Base-by-base conservation (phyloP, 1,140 invertebrate genomes). In the Antheraea mylitta region DNA sequence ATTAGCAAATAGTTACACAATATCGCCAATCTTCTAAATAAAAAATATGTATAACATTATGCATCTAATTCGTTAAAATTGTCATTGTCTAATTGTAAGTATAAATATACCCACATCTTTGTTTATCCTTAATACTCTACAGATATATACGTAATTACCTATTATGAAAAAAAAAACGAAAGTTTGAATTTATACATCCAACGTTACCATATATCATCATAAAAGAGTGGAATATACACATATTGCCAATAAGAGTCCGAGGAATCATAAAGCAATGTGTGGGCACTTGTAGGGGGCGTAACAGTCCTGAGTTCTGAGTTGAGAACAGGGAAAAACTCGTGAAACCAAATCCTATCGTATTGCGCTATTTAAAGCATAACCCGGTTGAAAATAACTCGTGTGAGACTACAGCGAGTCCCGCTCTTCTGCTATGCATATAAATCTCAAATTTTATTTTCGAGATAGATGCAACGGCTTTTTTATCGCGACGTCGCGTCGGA, bases 341-440 rank as follows among this genome's bases (percentile, higher is more conserved):
- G 90, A 92, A 92, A 92, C 90, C 83, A 87, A 90, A 90, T 90
- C 82, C 90, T 90, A 92, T 90, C 87, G 88, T 90, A 90, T 90
- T 90, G 83, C 77, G 85, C 90, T 92, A 92, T 92, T 92, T 92
- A 90, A 90, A 92, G 88, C 87, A 89, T 91, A 91, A 87, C 88
- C 83, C 84, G 85, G 87, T 87, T 89, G 86, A 90, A 92, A 92
- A 92, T 92, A 92, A 81, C 85, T 75, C 80, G 80, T 87, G 86
- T 87, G 88, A 87, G 86, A 82, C 83, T 86, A 88, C 22, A 30
- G 22, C 87, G 83, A 85, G 83, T 82, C 87, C 85, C 87, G 83
- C 86, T 85, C 45, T 80, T 78, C 78, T 83, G 80, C 73, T 83
- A 78, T 87, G 85, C 88, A 92, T 89, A 90, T 89, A 90, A 87